Base-by-base conservation (phyloP, 2,888 invertebrate genomes). In the Galeruca laticollis region DNA sequence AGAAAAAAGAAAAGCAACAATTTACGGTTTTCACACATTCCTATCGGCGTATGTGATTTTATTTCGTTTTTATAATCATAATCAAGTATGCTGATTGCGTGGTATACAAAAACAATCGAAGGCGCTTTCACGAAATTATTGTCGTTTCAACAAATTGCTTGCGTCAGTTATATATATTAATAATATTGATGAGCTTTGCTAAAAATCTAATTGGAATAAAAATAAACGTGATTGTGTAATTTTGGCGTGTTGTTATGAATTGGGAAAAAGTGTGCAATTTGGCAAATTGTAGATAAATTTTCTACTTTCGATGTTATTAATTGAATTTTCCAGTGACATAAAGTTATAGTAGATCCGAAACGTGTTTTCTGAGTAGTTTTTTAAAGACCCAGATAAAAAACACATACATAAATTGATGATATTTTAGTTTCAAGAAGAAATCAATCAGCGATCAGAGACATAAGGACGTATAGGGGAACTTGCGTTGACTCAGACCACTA, bases 11-110 rank as follows among this genome's bases (percentile, higher is more conserved):
- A 37, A 37, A 37, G 37, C 6, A 47, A 18, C 9, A 8, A 9
- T 18, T 47, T 2, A 47, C 47, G 47, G 47, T 68, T 63, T 73
- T 70, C 70, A 63, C 73, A 68, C 63, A 66, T 70, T 73, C 69
- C 66, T 70, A 63, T 63, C 1, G 18, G 62, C 64, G 73, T 69
- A 73, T 73, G 73, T 70, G 73, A 73, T 70, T 69, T 68, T 65
- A 73, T 73, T 73, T 68, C 63, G 63, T 69, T 70, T 70, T 57
- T 57, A 57, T 57, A 35, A 57, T 72, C 66, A 70, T 74, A 69
- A 73, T 73, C 74, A 72, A 70, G 74, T 74, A 74, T 74, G 74
- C 74, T 68, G 74, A 74, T 74, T 74, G 74, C 72, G 74, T 74
- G 63, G 63, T 72, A 57, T 35, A 57, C 68, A 59, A 67, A 72